Conservation (phyloP, 2,797 vertebrate genomes). For the Sciaenops ocellatus region DNA sequence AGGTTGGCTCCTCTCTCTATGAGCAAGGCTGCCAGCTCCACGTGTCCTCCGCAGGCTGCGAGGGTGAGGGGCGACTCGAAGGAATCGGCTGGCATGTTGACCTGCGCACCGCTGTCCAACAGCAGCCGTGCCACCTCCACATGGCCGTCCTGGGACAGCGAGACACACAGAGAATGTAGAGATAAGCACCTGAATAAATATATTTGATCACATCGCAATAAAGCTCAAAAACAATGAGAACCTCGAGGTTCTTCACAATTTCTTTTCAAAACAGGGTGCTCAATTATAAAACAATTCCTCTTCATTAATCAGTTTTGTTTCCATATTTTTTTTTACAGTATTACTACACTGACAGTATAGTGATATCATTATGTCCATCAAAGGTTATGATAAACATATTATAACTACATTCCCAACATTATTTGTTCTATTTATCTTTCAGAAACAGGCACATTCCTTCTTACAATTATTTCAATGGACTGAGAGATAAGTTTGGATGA, state of each 20-base stretch:
- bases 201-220: not conserved
- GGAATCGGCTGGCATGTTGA: slow-evolving; percentile 99
- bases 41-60: slow-evolving; percentile 97
- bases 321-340: not conserved
- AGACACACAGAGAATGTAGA: slow-evolving; percentile 83
- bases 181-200: slow-evolving; percentile 84
- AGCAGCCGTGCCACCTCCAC: slow-evolving; percentile 98
- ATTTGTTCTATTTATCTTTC: not conserved
- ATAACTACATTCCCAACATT: not conserved
- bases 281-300: not conserved
- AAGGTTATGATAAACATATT: not conserved
- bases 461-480: not conserved
- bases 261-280: not conserved
- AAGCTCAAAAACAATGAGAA: not conserved
- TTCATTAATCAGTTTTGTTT: not conserved
- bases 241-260: not conserved
- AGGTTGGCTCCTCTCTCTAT: slow-evolving; percentile 98
- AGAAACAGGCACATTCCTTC: not conserved
- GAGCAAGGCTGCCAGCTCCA: slow-evolving; percentile 95
- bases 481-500: too few species aligned
- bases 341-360: not conserved
- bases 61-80: slow-evolving; percentile 98
- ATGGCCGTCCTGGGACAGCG: slow-evolving; percentile 94
- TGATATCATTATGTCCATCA: not conserved
- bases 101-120: slow-evolving; percentile 98